A percentile compares a stretch with the other conserved stretches of the same genome.
phyloP scores from a whole-genome alignment of 2,888 invertebrate species.

The Cryptocephalus primarius region DNA sequence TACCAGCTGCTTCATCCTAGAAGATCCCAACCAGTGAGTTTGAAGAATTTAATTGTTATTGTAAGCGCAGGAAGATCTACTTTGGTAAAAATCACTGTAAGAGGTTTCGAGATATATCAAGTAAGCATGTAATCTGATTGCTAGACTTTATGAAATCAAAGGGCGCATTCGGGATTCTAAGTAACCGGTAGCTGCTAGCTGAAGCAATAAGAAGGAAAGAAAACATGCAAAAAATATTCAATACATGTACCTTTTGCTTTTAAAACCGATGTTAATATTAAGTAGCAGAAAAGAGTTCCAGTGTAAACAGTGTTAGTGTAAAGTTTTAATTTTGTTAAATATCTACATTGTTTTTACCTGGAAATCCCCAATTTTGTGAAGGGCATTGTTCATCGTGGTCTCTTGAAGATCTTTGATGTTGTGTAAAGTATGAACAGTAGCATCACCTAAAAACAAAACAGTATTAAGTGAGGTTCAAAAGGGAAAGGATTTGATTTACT shows the following conservation, averaged over 20 bases:
- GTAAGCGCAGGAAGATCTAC: too few relatives aligned
- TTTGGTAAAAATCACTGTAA: too few relatives aligned
- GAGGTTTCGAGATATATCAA: too few relatives aligned
- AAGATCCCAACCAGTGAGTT: background rate
- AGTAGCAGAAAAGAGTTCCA: background rate
- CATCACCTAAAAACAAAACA: constrained; percentile 23
- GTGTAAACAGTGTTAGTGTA: constrained; percentile 6
- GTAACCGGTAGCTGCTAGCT: too few relatives aligned
- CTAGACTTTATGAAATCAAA: too few relatives aligned
- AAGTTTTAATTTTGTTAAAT: constrained; percentile 1
- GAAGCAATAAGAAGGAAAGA: too few relatives aligned
- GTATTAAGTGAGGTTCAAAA: background rate
- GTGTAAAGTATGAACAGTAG: constrained; percentile 32
- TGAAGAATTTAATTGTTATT: too few relatives aligned
- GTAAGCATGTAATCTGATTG: too few relatives aligned
- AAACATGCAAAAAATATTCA: too few relatives aligned
- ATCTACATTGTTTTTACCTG: constrained; percentile 38
- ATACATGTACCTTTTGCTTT: too few relatives aligned
- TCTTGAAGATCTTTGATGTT: constrained; percentile 46
- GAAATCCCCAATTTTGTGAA: constrained; percentile 51
- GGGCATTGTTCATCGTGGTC: constrained; percentile 43
- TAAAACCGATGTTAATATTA: too few relatives aligned
- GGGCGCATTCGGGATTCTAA: too few relatives aligned
- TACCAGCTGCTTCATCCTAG: constrained; percentile 53
- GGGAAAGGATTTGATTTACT: constrained; percentile 13